Percentiles rank a stretch among this genome's conserved stretches.
Conservation (phyloP, 2,797 vertebrate genomes). For the Vultur gryphus region DNA sequence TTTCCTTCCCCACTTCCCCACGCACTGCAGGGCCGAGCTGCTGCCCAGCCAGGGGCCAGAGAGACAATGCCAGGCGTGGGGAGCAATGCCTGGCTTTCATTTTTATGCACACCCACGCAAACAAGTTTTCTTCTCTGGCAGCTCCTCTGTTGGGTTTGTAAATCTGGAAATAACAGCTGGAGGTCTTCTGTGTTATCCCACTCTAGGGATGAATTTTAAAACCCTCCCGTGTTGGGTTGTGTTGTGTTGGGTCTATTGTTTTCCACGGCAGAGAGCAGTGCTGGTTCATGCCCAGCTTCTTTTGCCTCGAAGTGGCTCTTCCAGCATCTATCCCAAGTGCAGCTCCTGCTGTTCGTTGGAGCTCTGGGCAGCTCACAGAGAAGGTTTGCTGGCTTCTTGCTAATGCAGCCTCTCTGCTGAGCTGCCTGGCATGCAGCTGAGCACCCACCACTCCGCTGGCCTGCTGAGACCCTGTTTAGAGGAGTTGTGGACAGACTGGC, state of each 20-base stretch:
- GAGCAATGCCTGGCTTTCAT: not conserved
- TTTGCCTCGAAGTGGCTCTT: not conserved
- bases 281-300: not conserved
- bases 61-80: not conserved
- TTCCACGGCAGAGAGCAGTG: not conserved
- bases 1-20: not conserved
- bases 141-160: not conserved
- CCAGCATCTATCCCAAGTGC: not conserved
- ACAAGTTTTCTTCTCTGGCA: not conserved
- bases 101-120: not conserved
- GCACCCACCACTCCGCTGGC: not conserved
- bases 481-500: not conserved
- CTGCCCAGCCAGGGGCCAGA: not conserved
- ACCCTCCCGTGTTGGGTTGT: not conserved
- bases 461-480: not conserved
- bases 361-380: not conserved
- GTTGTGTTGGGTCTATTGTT: not conserved
- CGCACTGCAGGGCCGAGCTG: fast-evolving
- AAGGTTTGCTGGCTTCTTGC: not conserved
- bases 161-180: slow-evolving; percentile 20
- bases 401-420: not conserved
- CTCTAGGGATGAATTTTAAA: not conserved
- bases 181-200: not conserved
- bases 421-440: not conserved
- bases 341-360: not conserved